A percentile compares a stretch with the other conserved stretches of the same genome.
These are phyloP conservation scores for Drosophila gunungcola DNA, from an alignment of 1,140 invertebrate species.

Conservation along the genomic window DNA sequence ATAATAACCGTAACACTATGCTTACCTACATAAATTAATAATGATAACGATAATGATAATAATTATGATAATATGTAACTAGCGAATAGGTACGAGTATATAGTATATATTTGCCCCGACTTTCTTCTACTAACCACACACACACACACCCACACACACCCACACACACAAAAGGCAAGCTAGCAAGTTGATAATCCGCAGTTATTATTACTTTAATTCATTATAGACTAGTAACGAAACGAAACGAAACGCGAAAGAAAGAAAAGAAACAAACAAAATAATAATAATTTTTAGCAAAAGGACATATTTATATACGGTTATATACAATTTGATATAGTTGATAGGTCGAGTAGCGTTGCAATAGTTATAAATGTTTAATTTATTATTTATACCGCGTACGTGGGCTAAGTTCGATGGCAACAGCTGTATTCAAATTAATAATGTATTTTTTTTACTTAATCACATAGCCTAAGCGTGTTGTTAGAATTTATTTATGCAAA, in stretches of 20 bases:
- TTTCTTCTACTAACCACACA: constrained; percentile 59
- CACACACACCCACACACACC: constrained; percentile 17
- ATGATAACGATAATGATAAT: constrained; percentile 63
- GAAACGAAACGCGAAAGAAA: constrained; percentile 9
- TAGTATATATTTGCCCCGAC: constrained; percentile 69
- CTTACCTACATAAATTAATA: constrained; percentile 51
- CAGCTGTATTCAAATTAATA: constrained; percentile 43
- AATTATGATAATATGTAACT: constrained; percentile 76
- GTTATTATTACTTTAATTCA: constrained; percentile 80
- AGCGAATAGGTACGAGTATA: constrained; percentile 60
- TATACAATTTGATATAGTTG: constrained; percentile 78
- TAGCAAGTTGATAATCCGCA: constrained; percentile 77
- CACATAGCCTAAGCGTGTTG: constrained; percentile 65
- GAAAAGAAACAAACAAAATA: constrained; percentile 42
- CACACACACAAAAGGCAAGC: constrained; percentile 35
- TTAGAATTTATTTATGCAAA: constrained; percentile 76
- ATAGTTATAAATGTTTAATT: constrained; percentile 81
- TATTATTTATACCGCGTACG: constrained; percentile 70
- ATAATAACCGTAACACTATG: constrained; percentile 71
- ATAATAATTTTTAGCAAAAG: constrained; percentile 77
- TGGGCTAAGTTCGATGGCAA: constrained; percentile 40
- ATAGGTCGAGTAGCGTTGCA: constrained; percentile 79
- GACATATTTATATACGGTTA: constrained; percentile 78
- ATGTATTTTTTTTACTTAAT: constrained; percentile 43
- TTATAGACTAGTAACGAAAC: constrained; percentile 71